Conservation (phyloP, 2,113 vertebrate species). For the Suricata suricatta region DNA sequence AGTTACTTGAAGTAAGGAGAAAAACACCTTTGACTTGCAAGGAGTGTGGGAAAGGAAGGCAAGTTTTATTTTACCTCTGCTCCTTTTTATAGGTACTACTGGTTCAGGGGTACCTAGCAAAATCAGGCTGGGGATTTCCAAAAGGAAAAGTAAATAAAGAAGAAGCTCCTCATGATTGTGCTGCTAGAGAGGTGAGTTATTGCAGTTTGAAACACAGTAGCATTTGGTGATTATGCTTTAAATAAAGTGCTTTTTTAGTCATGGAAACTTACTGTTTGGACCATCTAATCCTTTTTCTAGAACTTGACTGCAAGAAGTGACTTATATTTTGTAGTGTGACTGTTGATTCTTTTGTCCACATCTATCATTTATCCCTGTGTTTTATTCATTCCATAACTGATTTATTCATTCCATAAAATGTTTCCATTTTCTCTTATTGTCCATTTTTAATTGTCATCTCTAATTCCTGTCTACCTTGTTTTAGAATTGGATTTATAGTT, state of each 20-base stretch:
- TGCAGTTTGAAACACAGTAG: not conserved
- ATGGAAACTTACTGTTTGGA: not conserved
- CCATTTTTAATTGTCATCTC: not conserved
- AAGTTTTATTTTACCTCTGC: conserved; percentile 28
- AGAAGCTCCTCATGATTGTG: conserved; percentile 97
- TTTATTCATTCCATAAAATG: not conserved
- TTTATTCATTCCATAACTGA: too few relatives aligned
- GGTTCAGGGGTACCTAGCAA: conserved; percentile 98
- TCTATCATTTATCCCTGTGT: not conserved
- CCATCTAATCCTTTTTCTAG: not conserved
- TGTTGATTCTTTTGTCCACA: not conserved
- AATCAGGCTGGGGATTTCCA: conserved; percentile 99
- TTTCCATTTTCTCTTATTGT: not conserved
- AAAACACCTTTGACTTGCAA: not conserved
- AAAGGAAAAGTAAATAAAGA: conserved; percentile 99
- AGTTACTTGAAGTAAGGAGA: not conserved
- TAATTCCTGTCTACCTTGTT: not conserved
- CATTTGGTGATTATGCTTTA: not conserved
- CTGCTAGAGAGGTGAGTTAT: conserved; percentile 93
- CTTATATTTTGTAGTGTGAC: not conserved
- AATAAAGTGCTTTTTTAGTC: not conserved
- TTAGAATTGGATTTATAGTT: not conserved
- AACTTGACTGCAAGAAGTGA: not conserved
- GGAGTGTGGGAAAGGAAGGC: not conserved
- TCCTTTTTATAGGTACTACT: conserved; percentile 90